Conservation (phyloP, 2,888 invertebrate species). For the Coelinius sp. region DNA sequence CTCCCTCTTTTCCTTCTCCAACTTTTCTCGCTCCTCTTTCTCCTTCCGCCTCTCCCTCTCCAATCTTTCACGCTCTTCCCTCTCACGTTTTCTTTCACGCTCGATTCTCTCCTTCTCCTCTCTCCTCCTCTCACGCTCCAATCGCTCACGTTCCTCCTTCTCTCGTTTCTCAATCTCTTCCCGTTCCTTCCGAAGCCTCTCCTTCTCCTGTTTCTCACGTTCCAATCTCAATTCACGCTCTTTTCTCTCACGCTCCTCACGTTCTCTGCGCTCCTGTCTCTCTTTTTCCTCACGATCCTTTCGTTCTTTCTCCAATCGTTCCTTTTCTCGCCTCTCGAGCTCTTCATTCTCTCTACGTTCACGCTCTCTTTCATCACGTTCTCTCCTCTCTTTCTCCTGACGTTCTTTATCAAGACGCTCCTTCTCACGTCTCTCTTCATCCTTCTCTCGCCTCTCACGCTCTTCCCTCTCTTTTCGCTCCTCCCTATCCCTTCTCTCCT, state of each 20-base stretch:
- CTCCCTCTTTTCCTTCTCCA: slow-evolving; percentile 66
- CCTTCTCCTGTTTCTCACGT: slow-evolving; percentile 62
- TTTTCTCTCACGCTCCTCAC: slow-evolving; percentile 44
- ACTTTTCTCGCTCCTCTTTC: slow-evolving; percentile 62
- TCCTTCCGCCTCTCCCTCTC: slow-evolving; percentile 63
- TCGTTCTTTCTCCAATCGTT: slow-evolving; percentile 59
- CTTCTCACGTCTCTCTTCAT: slow-evolving; percentile 58
- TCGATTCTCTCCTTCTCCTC: slow-evolving; percentile 39
- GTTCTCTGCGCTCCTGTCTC: slow-evolving; percentile 45
- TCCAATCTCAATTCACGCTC: slow-evolving; percentile 55
- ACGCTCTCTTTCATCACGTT: slow-evolving; percentile 60
- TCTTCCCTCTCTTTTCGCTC: slow-evolving; percentile 55
- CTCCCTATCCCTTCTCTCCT: slow-evolving; percentile 57
- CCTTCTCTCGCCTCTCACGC: slow-evolving; percentile 59
- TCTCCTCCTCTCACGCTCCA: slow-evolving; percentile 59
- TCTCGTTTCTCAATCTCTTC: slow-evolving; percentile 64
- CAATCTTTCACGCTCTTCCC: background rate
- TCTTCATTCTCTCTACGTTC: slow-evolving; percentile 58
- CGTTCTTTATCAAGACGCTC: slow-evolving; percentile 50
- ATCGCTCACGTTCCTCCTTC: slow-evolving; percentile 70
- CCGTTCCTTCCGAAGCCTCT: slow-evolving; percentile 66
- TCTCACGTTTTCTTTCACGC: slow-evolving; percentile 49
- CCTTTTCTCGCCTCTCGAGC: slow-evolving; percentile 63
- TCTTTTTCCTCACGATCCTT: slow-evolving; percentile 60
- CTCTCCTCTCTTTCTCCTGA: slow-evolving; percentile 52